Evolutionary conservation across 2,888 invertebrate species (phyloP), one percentile per base, ranked within the genome.

Genomic region (Lycaena phlaeas): DNA sequence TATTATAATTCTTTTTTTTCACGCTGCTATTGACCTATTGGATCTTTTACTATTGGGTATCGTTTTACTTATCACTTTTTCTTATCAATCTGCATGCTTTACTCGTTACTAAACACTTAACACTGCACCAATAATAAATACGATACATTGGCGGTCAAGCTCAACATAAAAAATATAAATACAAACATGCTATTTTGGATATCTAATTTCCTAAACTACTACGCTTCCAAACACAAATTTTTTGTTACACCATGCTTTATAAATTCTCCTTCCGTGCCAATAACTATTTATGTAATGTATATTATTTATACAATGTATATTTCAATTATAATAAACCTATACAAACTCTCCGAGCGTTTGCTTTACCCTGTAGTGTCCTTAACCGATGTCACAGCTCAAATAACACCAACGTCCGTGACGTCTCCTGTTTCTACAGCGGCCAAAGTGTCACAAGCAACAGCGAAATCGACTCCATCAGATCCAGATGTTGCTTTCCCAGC

Each of bases 401-500:
- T 86, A 61, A 78, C 85, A 9, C 79, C 85, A 36, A 81, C 81
- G 15, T 78, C 78, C 17, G 68, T 75, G 48, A 81, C 84, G 44
- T 77, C 85, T 38, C 75, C 85, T n/a, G 67, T 82, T 17, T 68
- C 82, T 2, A 73, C 74, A 27, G 68, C 77, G 28, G 73, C 70
- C 43, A 75, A 71, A 60, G 61, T 69, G 38, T 62, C 70, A 22
- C 68, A 61, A 45, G 57, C 71, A 15, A 61, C 68, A 14, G 54
- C 70, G 44, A 74, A 76, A 55, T 62, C 68, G 39, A 61, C 68
- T 2, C 52, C 64, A 40, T 71, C 86, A 22, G 87, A 88, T 40
- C 86, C 87, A 2, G 82, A 86, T 39, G 71, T 87, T 48, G 88
- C 87, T 40, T 92, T 92, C 69, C 93, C 93, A 37, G 92, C 92